Conservation (phyloP, 2,888 invertebrate genomes). For the Drosophila sordidula region DNA sequence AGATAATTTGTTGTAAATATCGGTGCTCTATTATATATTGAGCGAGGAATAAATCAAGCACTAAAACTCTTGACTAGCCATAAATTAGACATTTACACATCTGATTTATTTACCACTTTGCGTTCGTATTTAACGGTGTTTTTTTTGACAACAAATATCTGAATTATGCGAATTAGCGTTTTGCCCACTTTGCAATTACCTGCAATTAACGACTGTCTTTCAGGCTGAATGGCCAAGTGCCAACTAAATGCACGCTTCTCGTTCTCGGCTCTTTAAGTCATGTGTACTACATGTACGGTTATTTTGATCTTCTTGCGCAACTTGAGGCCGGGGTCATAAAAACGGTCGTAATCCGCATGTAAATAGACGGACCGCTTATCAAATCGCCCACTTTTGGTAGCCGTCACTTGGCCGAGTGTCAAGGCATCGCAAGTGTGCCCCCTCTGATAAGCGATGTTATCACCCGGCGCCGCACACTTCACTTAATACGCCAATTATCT, state of each 20-base stretch:
- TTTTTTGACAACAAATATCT: slow-evolving; percentile 21
- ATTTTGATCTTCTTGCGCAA: slow-evolving; percentile 8
- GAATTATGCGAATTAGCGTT: slow-evolving; percentile 9
- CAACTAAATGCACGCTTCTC: background rate
- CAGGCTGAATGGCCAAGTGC: background rate
- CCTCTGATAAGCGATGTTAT: slow-evolving; percentile 45
- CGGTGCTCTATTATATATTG: background rate
- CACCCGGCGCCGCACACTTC: slow-evolving; percentile 46
- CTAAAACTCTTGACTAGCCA: background rate
- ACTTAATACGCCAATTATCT: slow-evolving; percentile 73
- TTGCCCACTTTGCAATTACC: background rate
- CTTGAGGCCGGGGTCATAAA: slow-evolving; percentile 10
- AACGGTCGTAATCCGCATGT: slow-evolving; percentile 38
- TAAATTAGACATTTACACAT: background rate
- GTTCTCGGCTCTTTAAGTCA: background rate
- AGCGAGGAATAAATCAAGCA: slow-evolving; percentile 26
- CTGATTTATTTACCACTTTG: slow-evolving; percentile 24
- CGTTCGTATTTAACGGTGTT: slow-evolving; percentile 6
- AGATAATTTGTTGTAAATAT: slow-evolving; percentile 1
- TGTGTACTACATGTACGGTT: background rate
- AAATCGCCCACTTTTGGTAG: slow-evolving; percentile 8
- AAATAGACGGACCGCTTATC: slow-evolving; percentile 49
- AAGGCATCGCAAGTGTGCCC: background rate
- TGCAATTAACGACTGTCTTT: background rate
- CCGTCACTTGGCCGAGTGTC: slow-evolving; percentile 23